phyloP scores from a whole-genome alignment of 2,113 vertebrate genomes.

The Cebidichthys violaceus region DNA sequence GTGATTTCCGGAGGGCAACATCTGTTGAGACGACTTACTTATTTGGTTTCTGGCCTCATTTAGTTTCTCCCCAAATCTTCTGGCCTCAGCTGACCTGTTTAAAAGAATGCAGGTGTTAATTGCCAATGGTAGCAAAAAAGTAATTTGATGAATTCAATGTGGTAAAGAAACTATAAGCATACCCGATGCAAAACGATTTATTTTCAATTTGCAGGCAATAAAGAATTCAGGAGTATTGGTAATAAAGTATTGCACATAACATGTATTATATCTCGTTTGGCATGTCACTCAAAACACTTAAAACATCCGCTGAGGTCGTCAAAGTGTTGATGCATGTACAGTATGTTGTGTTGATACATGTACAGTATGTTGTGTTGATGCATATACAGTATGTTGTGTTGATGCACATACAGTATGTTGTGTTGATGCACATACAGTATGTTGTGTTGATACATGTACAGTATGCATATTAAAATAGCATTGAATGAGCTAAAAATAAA shows the following conservation, averaged over 20 bases:
- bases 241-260: background rate
- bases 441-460: too few species aligned
- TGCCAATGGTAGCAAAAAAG: background rate
- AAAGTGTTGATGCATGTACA: too few species aligned
- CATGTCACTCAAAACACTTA: background rate
- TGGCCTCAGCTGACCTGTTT: conserved; percentile 91
- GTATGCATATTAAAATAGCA: too few species aligned
- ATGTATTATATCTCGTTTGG: background rate
- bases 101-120: conserved; percentile 33
- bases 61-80: conserved; percentile 87
- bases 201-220: background rate
- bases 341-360: too few species aligned
- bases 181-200: background rate
- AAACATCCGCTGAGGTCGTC: background rate
- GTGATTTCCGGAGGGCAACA: conserved; percentile 11
- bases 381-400: too few species aligned
- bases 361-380: too few species aligned
- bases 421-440: too few species aligned
- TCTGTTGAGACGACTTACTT: conserved; percentile 85
- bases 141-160: background rate
- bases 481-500: too few species aligned
- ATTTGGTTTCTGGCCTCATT: conserved; percentile 87
- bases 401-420: too few species aligned
- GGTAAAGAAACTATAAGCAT: background rate
- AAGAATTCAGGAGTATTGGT: background rate